These are phyloP conservation scores for pig (Sus scrofa) DNA, from an alignment of 2,113 vertebrate species.

Conservation along the genomic window DNA sequence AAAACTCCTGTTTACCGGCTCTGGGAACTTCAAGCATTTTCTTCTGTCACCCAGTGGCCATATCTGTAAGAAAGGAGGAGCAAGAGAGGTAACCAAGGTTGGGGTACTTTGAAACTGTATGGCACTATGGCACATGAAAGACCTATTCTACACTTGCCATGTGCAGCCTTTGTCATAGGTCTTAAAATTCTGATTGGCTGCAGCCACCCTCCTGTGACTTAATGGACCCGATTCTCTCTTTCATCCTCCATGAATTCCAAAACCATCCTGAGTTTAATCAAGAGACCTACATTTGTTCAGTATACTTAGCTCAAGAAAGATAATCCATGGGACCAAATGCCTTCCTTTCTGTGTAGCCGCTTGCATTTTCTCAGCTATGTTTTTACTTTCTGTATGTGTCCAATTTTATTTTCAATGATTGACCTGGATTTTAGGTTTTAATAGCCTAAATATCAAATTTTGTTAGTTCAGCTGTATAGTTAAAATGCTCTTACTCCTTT, in stretches of 20 bases:
- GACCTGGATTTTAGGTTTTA: slow-evolving; percentile 76
- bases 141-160: background rate
- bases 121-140: background rate
- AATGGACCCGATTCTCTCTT: background rate
- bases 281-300: background rate
- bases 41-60: background rate
- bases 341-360: background rate
- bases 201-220: background rate
- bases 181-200: background rate
- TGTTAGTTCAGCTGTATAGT: slow-evolving; percentile 82
- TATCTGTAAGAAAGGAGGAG: background rate
- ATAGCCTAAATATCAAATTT: slow-evolving; percentile 75
- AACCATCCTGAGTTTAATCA: slow-evolving; percentile 28
- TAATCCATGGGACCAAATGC: background rate
- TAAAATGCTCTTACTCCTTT: slow-evolving; percentile 73
- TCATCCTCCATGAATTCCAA: background rate
- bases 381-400: slow-evolving; percentile 72
- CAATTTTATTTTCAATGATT: slow-evolving; percentile 73
- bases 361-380: slow-evolving; percentile 57
- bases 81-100: background rate
- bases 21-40: background rate
- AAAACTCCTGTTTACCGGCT: background rate
- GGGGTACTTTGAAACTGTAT: background rate
- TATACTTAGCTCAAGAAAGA: background rate
- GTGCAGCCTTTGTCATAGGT: background rate